Percentiles rank a stretch among this genome's conserved stretches.
Conservation (phyloP, 2,113 vertebrate genomes). For the Taxidea taxus region DNA sequence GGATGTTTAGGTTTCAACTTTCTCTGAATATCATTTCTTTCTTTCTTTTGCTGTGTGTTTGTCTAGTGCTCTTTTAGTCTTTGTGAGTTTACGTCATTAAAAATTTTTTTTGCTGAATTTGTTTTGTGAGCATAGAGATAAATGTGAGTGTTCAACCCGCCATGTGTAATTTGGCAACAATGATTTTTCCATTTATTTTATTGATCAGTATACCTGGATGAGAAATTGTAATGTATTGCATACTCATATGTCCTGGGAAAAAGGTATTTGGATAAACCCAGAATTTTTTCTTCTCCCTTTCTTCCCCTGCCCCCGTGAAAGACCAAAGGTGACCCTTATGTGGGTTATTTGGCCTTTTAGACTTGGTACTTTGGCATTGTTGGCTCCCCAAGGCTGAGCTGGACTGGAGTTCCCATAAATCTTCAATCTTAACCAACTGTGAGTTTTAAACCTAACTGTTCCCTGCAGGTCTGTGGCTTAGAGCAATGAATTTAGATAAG, state of each 20-base stretch:
- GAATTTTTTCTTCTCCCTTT: background rate
- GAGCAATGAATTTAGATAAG: slow-evolving; percentile 62
- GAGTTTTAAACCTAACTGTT: slow-evolving; percentile 56
- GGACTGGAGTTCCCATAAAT: background rate
- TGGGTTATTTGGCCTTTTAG: background rate
- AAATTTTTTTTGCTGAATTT: background rate
- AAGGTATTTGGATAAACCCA: background rate
- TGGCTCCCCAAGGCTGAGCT: background rate
- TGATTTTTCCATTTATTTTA: slow-evolving; percentile 27
- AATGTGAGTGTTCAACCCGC: background rate
- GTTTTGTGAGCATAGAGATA: slow-evolving; percentile 24
- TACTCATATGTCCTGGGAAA: background rate
- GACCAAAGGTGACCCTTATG: background rate
- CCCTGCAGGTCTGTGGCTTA: slow-evolving; percentile 10
- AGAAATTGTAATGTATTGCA: background rate
- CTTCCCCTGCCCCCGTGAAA: background rate
- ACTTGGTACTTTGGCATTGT: background rate
- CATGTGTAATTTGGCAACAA: background rate
- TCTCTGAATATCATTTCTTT: background rate
- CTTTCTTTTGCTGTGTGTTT: background rate
- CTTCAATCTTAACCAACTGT: slow-evolving; percentile 33
- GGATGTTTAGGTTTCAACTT: background rate
- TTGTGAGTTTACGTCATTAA: background rate
- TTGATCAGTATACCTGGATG: background rate
- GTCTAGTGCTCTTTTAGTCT: background rate